These are phyloP conservation scores for Cyprichromis sp. DNA, from an alignment of 2,113 vertebrate genomes.

Conservation along the genomic window DNA sequence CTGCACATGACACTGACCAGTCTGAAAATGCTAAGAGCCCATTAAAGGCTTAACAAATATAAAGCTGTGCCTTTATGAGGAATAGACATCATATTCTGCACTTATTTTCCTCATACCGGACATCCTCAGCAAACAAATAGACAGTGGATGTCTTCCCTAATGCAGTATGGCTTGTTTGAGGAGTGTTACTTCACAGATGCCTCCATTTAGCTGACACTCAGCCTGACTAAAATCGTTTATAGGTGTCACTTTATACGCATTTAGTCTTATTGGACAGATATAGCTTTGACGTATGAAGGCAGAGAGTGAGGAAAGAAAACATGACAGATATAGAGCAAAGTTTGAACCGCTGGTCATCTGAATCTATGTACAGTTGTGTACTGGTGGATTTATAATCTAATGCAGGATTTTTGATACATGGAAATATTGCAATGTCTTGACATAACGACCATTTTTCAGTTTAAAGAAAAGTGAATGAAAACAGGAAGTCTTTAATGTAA, in stretches of 20 bases:
- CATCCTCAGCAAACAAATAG: conserved; percentile 67
- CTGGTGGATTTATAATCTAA: not conserved
- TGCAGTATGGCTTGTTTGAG: conserved; percentile 48
- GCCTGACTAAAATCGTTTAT: conserved; percentile 10
- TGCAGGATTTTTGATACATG: not conserved
- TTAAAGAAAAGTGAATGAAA: not conserved
- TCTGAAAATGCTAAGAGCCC: conserved; percentile 53
- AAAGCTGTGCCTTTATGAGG: conserved; percentile 47
- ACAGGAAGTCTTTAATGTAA: not conserved
- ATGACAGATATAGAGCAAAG: not conserved
- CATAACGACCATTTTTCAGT: not conserved
- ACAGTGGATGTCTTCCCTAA: conserved; percentile 40
- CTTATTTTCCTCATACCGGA: conserved; percentile 36
- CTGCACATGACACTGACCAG: not conserved
- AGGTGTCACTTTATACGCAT: conserved; percentile 23
- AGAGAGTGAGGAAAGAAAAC: not conserved
- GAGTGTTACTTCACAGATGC: conserved; percentile 19
- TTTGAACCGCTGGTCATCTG: not conserved
- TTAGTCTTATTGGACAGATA: not conserved
- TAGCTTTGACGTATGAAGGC: not conserved
- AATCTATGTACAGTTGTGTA: not conserved
- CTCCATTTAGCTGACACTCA: conserved; percentile 23
- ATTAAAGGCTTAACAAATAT: conserved; percentile 72
- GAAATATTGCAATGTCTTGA: not conserved
- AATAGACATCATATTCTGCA: conserved; percentile 29